phyloP scores from a whole-genome alignment of 2,888 invertebrate species.

The Apotomis capreana region DNA sequence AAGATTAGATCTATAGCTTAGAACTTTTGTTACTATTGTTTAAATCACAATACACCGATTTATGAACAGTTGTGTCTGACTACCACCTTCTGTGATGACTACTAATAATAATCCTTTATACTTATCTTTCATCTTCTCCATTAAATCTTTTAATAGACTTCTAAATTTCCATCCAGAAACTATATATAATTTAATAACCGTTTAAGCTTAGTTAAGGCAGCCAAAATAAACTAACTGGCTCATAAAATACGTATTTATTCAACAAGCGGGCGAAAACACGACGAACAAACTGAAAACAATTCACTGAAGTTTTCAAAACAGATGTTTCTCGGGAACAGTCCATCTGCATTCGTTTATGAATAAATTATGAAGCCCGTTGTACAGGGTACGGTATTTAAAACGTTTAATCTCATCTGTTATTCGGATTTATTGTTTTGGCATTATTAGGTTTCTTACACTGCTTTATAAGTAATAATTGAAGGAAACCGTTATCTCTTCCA shows the following conservation, averaged over 20 bases:
- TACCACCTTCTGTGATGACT: no score
- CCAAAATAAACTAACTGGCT: conserved; percentile 16
- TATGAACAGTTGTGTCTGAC: no score
- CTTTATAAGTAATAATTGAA: no score
- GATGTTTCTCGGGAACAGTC: conserved; percentile 11
- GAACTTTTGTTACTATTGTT: no score
- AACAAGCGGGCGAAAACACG: conserved; percentile 6
- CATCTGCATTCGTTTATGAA: conserved; percentile 39
- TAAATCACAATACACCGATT: no score
- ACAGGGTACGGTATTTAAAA: not conserved
- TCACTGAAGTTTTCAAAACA: conserved; percentile 15
- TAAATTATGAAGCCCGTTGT: conserved; percentile 17
- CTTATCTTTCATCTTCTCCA: not conserved
- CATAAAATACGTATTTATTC: conserved; percentile 28
- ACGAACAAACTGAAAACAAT: conserved; percentile 28
- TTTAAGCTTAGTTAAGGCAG: not conserved
- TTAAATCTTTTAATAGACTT: not conserved
- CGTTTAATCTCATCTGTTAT: not conserved
- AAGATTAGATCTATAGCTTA: no score
- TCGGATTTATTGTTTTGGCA: not conserved
- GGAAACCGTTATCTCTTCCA: no score
- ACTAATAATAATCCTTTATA: no score
- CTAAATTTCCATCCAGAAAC: not conserved
- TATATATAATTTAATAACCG: not conserved
- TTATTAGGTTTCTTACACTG: no score